Base-by-base conservation (phyloP, 2,888 invertebrate species). In the Mesoligia furuncula region DNA sequence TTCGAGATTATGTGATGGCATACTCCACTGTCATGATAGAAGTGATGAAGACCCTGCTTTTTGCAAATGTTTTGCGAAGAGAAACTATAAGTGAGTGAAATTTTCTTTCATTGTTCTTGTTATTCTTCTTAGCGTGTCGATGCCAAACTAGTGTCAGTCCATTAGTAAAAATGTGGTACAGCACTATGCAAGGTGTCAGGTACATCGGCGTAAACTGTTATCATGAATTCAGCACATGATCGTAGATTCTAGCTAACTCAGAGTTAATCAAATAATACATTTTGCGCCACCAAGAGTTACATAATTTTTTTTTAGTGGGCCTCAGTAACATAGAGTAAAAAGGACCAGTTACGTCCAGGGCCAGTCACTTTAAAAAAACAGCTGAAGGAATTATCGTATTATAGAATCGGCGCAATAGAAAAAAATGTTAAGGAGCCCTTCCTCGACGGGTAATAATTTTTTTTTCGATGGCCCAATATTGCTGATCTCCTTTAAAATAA, bases 21-120 rank as follows among this genome's bases (percentile, higher is more conserved):
- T 97, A 11, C 95, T 98, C 13, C 98, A 99, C 90, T 99, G 99
- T 90, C 95, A 97, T 83, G 98, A 99, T 90, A 97, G 98, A 85
- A 97, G 97, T 73, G 99, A 99, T 89, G 99, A 99, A 91, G 97
- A 97, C 83, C 97, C 98, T 0, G 93, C 95, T 85, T 92, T 96
- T 39, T 98, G 98, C 90, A 96, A 96, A 79, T 98, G 98, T 90
- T 97, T 94, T 80, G 92, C 95, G 0, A 94, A 94, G 70, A 89
- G 87, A 66, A 90, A 88, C 59, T 94, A 91, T 66, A 93, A 90
- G 95, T 97, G 82, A 92, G 93, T 90, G n/a, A 54, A 1, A 13
- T 2, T 61, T n/a, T 13, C 4, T 36, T 5, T n/a, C 11, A n/a
- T 17, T 17, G 17, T 9, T 3, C 1, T 36, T 48, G 24, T 24